These are phyloP conservation scores for Coccyzus lansbergi DNA, from an alignment of 2,797 vertebrate species.

Conservation along the genomic window DNA sequence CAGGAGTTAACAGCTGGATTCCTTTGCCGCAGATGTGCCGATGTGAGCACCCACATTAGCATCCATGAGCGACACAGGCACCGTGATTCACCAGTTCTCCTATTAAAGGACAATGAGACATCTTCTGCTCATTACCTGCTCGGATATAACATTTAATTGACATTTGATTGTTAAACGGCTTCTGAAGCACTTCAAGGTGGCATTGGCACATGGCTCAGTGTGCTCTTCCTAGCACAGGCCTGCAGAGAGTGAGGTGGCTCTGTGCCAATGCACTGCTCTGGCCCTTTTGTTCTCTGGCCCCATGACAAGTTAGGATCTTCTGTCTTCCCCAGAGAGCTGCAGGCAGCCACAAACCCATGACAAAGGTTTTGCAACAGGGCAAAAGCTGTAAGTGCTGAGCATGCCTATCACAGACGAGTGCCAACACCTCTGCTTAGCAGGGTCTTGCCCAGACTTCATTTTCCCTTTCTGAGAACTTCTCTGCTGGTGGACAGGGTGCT, in stretches of 20 bases:
- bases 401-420: background rate
- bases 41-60: background rate
- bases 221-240: background rate
- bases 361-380: background rate
- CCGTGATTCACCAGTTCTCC: background rate
- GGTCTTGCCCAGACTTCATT: background rate
- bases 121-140: background rate
- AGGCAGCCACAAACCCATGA: background rate
- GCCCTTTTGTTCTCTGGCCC: background rate
- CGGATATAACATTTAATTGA: background rate
- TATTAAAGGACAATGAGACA: background rate
- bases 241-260: background rate
- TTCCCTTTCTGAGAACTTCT: background rate
- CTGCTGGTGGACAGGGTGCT: background rate
- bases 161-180: background rate
- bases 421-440: background rate
- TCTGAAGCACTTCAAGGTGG: background rate
- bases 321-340: background rate
- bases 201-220: rapidly evolving
- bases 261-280: background rate
- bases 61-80: background rate
- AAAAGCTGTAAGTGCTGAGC: background rate
- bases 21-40: rapidly evolving
- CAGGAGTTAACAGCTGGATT: background rate
- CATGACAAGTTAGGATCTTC: background rate